Evolutionary conservation across 2,888 invertebrate genomes (phyloP), one percentile per base, ranked within the genome.

Genomic region (Gymnoscelis rufifasciata): DNA sequence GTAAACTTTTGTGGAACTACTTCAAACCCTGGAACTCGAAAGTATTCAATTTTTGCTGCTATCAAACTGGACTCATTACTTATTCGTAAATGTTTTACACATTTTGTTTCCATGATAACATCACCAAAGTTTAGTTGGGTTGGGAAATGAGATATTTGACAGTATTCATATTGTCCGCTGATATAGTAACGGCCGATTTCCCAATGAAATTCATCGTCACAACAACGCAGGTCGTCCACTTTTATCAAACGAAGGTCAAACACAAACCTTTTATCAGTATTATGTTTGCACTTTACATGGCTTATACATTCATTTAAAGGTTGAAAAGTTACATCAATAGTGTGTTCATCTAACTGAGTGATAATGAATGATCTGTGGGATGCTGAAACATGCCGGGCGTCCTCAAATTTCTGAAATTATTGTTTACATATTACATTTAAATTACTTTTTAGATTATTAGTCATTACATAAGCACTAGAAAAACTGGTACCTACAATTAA

Each of bases 111-210:
- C 1, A 90, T 66, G 28, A 58, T 30, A 7, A 91, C 69, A 27
- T 89, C 69, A 1, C 81, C 82, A 51, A 91, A 83, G 50, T 83
- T 57, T 0, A 91, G 50, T 5, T 66, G 58, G 46, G 82, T 71
- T 0, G 92, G 92, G 13, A 63, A 56, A 51, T 91, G 74, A 3
- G 65, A 66, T 10, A 92, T 68, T 15, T 71, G 66, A 19, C 89
- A 80, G 35, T 75, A 69, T 71, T 91, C 90, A 46, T 82, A 88
- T 63, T 89, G 82, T 0, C 91, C 92, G 59, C 90, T 86, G 12
- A 92, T 71, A 50, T 91, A 90, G 44, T 90, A 81, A 41, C 89
- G 76, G 1, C 89, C 83, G 30, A 83, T 71, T 76, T 89, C 88
- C 11, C 81, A 72, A 58, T 88, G 86, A 19, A 60, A 54, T 56